Conservation (phyloP, 2,113 vertebrate species). For the Coregonus clupeaformis region DNA sequence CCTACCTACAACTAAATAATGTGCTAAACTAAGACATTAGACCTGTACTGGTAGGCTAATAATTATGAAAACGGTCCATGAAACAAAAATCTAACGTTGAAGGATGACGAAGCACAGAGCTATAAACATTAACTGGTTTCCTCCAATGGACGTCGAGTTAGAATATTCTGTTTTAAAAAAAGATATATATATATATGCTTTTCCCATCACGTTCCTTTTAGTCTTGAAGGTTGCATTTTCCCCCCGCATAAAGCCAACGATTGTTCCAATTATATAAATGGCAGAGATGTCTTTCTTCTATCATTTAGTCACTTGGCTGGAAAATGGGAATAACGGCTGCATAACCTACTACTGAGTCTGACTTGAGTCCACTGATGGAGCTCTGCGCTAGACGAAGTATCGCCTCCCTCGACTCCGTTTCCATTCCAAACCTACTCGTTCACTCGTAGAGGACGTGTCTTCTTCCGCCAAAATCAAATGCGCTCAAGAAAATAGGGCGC, state of each 20-base stretch:
- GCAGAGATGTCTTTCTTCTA: not conserved
- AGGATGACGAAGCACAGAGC: too few species aligned
- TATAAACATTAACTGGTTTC: not conserved
- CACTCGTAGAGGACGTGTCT: not conserved
- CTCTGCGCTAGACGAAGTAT: not conserved
- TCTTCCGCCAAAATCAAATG: constrained; percentile 9
- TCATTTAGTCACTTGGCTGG: not conserved
- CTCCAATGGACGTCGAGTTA: not conserved
- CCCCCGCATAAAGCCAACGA: not conserved
- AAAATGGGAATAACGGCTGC: not conserved
- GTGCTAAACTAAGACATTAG: not conserved
- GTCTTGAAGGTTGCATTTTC: not conserved
- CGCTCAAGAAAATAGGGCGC: constrained; percentile 11
- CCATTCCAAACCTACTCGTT: not conserved
- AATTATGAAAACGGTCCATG: too few species aligned
- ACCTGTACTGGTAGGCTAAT: too few species aligned
- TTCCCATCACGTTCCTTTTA: constrained; percentile 5
- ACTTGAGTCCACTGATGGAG: not conserved
- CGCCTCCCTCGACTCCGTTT: not conserved
- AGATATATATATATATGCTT: too few species aligned
- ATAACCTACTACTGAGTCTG: not conserved
- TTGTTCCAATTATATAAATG: not conserved
- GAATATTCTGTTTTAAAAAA: not conserved
- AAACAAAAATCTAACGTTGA: too few species aligned
- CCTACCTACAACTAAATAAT: not conserved